phyloP scores from a whole-genome alignment of 2,797 vertebrate species.

The Propithecus perrieri region DNA sequence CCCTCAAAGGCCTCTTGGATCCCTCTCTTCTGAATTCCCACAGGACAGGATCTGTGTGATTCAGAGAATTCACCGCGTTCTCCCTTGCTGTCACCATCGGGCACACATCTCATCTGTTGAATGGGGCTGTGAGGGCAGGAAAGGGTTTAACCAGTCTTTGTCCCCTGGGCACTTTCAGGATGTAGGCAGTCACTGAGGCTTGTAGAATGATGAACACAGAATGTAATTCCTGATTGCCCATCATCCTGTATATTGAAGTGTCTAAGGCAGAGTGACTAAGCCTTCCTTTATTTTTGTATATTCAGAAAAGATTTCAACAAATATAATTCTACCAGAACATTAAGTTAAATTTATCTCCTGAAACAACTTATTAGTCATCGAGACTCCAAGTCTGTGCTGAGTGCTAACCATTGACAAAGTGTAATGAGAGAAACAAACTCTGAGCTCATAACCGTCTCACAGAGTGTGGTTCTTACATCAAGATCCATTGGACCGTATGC shows the following conservation, averaged over 20 bases:
- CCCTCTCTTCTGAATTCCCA: not conserved
- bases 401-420: not conserved
- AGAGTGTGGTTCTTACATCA: not conserved
- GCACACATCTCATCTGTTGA: too few relatives aligned
- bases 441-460: not conserved
- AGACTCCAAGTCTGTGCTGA: not conserved
- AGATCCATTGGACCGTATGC: not conserved
- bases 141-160: not conserved
- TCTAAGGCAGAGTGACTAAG: not conserved
- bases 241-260: not conserved
- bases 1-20: not conserved
- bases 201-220: not conserved
- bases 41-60: not conserved
- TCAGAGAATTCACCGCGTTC: not conserved
- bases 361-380: not conserved
- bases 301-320: not conserved
- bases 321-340: not conserved
- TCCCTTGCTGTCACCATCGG: not conserved
- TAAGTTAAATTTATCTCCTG: conserved; percentile 10
- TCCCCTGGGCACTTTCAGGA: not conserved
- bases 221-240: not conserved
- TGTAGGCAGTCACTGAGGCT: not conserved
- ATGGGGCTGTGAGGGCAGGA: not conserved
- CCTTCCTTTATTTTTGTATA: not conserved
- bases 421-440: not conserved